These are phyloP conservation scores for Pangasius mekongensis DNA, from an alignment of 2,797 vertebrate species.

Conservation along the genomic window DNA sequence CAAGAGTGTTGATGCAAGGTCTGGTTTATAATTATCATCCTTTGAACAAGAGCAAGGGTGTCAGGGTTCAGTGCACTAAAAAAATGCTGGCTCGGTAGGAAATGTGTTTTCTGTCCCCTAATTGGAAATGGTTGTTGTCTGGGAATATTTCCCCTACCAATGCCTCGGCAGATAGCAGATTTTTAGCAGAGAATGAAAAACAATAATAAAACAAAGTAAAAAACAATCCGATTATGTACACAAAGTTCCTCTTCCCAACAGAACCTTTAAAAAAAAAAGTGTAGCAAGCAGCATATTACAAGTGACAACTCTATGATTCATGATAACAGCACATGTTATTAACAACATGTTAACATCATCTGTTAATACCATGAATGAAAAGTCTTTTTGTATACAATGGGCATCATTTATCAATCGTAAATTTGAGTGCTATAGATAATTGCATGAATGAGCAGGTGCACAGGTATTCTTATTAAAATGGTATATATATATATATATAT, in stretches of 20 bases:
- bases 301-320: constrained; percentile 30
- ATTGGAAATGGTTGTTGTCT: constrained; percentile 30
- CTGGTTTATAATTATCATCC: constrained; percentile 45
- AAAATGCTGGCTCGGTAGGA: constrained; percentile 34
- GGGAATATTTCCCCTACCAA: background rate
- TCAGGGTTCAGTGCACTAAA: constrained; percentile 44
- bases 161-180: constrained; percentile 14
- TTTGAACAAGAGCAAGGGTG: constrained; percentile 47
- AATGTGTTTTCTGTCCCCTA: constrained; percentile 41
- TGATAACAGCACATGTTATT: background rate
- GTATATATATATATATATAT: too few relatives aligned
- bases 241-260: background rate
- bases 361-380: background rate
- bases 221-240: background rate
- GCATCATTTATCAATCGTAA: background rate
- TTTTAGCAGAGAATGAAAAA: background rate
- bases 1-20: constrained; percentile 42
- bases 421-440: background rate
- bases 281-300: constrained; percentile 4
- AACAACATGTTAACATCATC: too few relatives aligned
- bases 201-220: background rate
- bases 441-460: background rate
- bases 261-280: background rate
- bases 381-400: background rate
- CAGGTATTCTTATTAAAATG: background rate